Evolutionary conservation across 2,888 invertebrate genomes (phyloP).

Genomic region (Seira musarum): DNA sequence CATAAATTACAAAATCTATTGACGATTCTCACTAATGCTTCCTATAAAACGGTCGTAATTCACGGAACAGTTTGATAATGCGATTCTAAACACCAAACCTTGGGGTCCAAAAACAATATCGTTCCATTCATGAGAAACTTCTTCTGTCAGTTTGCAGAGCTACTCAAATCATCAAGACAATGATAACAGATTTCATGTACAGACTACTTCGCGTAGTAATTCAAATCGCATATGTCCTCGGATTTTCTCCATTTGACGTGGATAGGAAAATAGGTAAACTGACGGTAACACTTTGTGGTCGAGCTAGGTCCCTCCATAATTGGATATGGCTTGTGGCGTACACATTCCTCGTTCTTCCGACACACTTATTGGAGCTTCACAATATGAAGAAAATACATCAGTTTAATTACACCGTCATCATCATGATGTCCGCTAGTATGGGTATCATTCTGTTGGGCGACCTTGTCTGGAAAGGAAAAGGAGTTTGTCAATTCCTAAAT

Average conservation of each 20-base stretch:
- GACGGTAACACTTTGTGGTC: background rate
- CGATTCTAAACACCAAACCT: too few species aligned
- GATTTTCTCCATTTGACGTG: constrained; percentile 20
- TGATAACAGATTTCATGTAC: too few species aligned
- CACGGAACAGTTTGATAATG: too few species aligned
- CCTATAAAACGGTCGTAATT: too few species aligned
- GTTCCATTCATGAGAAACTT: too few species aligned
- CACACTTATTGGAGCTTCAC: constrained; percentile 12
- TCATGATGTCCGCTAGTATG: background rate
- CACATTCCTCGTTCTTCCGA: constrained; percentile 26
- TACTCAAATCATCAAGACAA: too few species aligned
- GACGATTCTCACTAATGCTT: too few species aligned
- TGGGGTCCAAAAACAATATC: too few species aligned
- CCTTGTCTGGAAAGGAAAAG: background rate
- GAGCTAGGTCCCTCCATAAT: constrained; percentile 19
- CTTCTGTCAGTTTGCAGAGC: too few species aligned
- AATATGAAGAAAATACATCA: background rate
- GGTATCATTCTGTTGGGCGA: constrained; percentile 17
- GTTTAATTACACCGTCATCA: background rate
- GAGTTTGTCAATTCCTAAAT: constrained; percentile 18
- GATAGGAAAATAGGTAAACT: background rate
- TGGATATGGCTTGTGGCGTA: constrained; percentile 36
- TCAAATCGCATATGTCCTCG: too few species aligned
- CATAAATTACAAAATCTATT: too few species aligned
- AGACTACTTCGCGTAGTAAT: too few species aligned